These are phyloP conservation scores for Hyposoter didymator DNA, from an alignment of 2,888 invertebrate genomes.

Conservation along the genomic window DNA sequence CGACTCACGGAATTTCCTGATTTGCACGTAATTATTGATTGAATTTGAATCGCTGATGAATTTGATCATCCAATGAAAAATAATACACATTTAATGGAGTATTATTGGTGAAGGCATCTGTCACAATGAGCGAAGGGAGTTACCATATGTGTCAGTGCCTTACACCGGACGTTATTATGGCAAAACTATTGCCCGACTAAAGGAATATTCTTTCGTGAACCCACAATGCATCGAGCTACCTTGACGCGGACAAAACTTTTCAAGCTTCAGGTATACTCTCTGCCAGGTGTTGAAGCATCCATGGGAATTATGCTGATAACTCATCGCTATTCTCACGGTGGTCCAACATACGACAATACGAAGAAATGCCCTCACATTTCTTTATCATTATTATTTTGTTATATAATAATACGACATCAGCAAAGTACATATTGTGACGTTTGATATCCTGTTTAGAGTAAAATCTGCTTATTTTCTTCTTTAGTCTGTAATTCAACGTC, in stretches of 20 bases:
- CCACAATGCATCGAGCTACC: constrained; percentile 62
- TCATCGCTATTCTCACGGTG: constrained; percentile 83
- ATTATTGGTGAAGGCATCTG: constrained; percentile 76
- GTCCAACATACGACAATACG: constrained; percentile 70
- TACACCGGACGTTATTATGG: constrained; percentile 80
- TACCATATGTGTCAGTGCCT: constrained; percentile 77
- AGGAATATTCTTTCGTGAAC: constrained; percentile 62
- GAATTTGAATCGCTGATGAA: background rate
- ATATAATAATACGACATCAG: constrained; percentile 49
- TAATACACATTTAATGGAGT: constrained; percentile 65
- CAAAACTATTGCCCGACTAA: constrained; percentile 77
- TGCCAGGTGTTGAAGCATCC: constrained; percentile 83
- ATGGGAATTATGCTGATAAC: constrained; percentile 83
- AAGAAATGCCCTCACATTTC: constrained; percentile 53
- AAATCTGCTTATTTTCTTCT: constrained; percentile 17
- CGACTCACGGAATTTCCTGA: background rate
- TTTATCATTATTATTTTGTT: constrained; percentile 33
- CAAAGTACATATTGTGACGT: constrained; percentile 48
- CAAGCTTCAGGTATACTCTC: constrained; percentile 71
- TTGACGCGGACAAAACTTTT: constrained; percentile 79
- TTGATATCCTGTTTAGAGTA: constrained; percentile 35
- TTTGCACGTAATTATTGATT: background rate
- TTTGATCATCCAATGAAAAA: constrained; percentile 44
- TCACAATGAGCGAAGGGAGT: constrained; percentile 76
- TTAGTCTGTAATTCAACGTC: background rate